A percentile compares a stretch with the other conserved stretches of the same genome.
Conservation (phyloP, 1,140 invertebrate genomes). For the Melanaphis sacchari region DNA sequence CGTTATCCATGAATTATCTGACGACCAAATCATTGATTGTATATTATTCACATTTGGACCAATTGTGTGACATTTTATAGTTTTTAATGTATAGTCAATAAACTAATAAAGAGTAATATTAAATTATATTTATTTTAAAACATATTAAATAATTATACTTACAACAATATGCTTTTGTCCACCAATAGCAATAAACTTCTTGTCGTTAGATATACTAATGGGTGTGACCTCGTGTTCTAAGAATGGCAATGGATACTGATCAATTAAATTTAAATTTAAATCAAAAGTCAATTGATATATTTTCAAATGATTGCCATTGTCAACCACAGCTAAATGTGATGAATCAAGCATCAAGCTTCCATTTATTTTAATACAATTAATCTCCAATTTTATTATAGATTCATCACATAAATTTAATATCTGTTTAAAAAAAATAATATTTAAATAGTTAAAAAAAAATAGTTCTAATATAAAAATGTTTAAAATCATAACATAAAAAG, state of each 20-base stretch:
- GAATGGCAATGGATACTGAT: constrained; percentile 16
- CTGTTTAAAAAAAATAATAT: neutral
- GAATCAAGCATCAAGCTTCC: constrained; percentile 35
- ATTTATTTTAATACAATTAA: constrained; percentile 34
- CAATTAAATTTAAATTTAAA: neutral
- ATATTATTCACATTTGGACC: constrained; percentile 20
- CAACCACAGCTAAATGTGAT: constrained; percentile 8
- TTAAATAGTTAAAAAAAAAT: neutral
- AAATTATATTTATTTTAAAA: neutral
- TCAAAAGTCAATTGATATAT: neutral
- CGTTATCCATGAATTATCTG: constrained; percentile 22
- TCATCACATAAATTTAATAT: neutral
- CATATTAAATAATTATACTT: constrained; percentile 17
- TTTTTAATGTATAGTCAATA: constrained; percentile 8
- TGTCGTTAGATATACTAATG: constrained; percentile 21
- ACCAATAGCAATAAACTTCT: neutral
- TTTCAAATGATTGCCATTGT: neutral
- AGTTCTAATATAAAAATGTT: too few relatives aligned
- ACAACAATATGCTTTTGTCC: constrained; percentile 40
- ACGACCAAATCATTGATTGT: constrained; percentile 43
- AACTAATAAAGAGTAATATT: constrained; percentile 9
- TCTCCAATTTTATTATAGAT: neutral
- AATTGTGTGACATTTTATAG: neutral
- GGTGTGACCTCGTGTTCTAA: neutral
- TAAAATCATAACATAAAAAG: neutral